These are phyloP conservation scores for Corythoichthys haematopterus DNA, from an alignment of 2,113 vertebrate species.

Conservation along the genomic window DNA sequence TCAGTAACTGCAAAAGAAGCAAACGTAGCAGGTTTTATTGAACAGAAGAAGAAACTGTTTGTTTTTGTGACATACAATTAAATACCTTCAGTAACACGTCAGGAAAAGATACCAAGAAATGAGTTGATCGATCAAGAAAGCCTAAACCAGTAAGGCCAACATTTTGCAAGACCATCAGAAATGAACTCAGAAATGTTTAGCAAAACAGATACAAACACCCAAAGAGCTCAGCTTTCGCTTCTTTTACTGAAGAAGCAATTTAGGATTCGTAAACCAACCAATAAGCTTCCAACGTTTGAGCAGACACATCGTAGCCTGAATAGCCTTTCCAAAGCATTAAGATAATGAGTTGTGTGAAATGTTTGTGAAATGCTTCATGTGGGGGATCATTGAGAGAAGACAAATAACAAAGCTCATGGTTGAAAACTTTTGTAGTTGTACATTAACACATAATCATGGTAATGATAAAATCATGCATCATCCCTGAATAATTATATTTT, in stretches of 20 bases:
- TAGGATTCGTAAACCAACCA: neutral
- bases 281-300: neutral
- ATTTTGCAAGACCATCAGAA: slow-evolving; percentile 8
- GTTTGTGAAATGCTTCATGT: slow-evolving; percentile 12
- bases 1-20: neutral
- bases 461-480: slow-evolving; percentile 2
- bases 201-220: slow-evolving; percentile 4
- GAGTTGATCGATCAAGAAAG: slow-evolving; percentile 31
- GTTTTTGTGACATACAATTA: slow-evolving; percentile 23
- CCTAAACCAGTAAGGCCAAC: slow-evolving; percentile 56
- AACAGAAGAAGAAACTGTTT: slow-evolving; percentile 51
- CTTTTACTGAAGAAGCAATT: neutral
- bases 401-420: neutral
- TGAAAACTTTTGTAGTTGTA: neutral
- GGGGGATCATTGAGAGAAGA: slow-evolving; percentile 6
- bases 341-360: slow-evolving; percentile 37
- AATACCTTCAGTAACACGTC: slow-evolving; percentile 19
- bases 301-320: slow-evolving; percentile 13
- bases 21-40: slow-evolving; percentile 8
- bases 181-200: slow-evolving; percentile 15
- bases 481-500: slow-evolving; percentile 26
- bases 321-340: slow-evolving; percentile 29
- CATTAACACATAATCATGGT: neutral
- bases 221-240: slow-evolving; percentile 3
- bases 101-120: slow-evolving; percentile 32